Percentiles rank a stretch among this genome's conserved stretches.
Conservation (phyloP, 2,888 invertebrate species). For the Brachypalpus laphriformis region DNA sequence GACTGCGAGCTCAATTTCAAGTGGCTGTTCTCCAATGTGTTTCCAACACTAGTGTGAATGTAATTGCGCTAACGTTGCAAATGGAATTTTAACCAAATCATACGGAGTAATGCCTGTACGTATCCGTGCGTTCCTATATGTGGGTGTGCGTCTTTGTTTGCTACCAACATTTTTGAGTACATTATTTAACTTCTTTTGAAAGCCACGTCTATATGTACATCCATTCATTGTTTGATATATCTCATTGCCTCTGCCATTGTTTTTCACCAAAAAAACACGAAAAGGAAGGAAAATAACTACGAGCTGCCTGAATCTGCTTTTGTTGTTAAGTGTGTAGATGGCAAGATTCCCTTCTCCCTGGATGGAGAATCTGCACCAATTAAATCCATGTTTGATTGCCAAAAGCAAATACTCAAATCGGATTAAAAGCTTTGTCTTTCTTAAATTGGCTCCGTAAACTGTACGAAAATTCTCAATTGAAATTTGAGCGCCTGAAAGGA, state of each 20-base stretch:
- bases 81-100: not conserved
- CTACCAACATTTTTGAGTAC: constrained; percentile 26
- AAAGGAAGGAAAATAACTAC: constrained; percentile 6
- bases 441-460: constrained; percentile 74
- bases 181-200: constrained; percentile 58
- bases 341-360: not conserved
- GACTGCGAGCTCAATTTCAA: constrained; percentile 5
- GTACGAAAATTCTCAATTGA: constrained; percentile 71
- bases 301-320: constrained; percentile 38
- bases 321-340: constrained; percentile 50
- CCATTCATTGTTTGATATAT: constrained; percentile 57
- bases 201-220: constrained; percentile 45
- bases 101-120: not conserved
- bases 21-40: not conserved
- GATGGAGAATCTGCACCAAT: constrained; percentile 65
- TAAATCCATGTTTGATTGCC: constrained; percentile 75
- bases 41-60: constrained; percentile 10
- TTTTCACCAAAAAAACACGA: not conserved
- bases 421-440: constrained; percentile 74
- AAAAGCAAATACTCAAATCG: constrained; percentile 74
- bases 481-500: constrained; percentile 72
- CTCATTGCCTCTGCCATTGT: constrained; percentile 26
- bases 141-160: not conserved
- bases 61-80: constrained; percentile 30
- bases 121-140: not conserved